Conservation (phyloP, 2,113 vertebrate species). For the Atlantisia rogersi region DNA sequence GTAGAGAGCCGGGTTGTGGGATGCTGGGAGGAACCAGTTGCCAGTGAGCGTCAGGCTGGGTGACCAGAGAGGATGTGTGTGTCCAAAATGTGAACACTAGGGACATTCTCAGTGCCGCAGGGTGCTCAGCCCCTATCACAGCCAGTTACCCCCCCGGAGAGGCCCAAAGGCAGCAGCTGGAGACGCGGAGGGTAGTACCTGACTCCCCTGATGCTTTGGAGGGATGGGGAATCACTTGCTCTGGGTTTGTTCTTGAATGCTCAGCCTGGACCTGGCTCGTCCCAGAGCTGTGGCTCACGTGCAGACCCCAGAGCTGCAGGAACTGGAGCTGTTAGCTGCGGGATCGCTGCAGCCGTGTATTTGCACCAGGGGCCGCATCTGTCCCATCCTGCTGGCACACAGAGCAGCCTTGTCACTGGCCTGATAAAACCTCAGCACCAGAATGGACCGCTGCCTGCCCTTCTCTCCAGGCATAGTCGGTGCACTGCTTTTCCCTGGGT, state of each 20-base stretch:
- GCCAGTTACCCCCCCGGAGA: no score
- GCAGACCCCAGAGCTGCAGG: background rate
- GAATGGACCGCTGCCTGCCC: background rate
- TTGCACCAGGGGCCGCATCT: accelerated
- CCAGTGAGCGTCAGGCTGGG: background rate
- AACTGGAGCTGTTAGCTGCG: accelerated
- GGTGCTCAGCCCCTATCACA: background rate
- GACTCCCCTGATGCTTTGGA: accelerated
- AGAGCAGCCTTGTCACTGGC: no score
- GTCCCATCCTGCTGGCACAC: background rate
- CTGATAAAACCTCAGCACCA: no score
- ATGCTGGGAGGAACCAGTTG: background rate
- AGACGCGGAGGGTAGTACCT: accelerated
- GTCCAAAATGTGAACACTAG: background rate
- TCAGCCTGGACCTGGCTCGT: background rate
- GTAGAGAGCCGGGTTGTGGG: background rate
- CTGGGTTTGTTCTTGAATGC: background rate
- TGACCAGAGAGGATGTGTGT: accelerated
- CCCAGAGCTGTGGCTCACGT: background rate
- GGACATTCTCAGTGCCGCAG: accelerated
- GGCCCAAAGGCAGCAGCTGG: background rate
- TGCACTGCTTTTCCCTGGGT: background rate
- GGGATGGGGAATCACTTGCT: background rate
- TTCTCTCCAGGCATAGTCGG: background rate
- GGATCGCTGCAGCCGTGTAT: background rate